Percentiles rank a stretch among this genome's conserved stretches.
phyloP scores from a whole-genome alignment of 2,888 invertebrate species.

The Calliscelio sp. region DNA sequence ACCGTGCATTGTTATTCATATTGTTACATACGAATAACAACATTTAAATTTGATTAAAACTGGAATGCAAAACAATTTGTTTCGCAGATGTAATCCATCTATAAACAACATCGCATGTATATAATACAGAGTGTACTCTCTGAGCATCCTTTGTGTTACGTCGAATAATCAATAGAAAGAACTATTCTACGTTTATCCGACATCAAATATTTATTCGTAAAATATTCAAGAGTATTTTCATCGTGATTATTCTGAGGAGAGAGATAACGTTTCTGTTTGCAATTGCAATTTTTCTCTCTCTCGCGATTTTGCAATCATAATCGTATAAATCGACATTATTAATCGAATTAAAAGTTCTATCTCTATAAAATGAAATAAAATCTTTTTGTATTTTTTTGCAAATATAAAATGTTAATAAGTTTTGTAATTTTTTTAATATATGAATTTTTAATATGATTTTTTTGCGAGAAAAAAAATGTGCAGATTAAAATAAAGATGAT shows the following conservation, averaged over 20 bases:
- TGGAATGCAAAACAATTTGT: slow-evolving; percentile 47
- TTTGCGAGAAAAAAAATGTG: no score
- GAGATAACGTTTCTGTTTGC: not conserved
- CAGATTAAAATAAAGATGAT: slow-evolving; percentile 18
- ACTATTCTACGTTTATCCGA: slow-evolving; percentile 38
- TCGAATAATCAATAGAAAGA: slow-evolving; percentile 63
- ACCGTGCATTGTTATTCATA: slow-evolving; percentile 27
- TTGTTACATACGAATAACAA: slow-evolving; percentile 37
- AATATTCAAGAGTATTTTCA: slow-evolving; percentile 42
- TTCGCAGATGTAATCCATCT: slow-evolving; percentile 49
- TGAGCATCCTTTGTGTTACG: slow-evolving; percentile 51
- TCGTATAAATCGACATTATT: no score
- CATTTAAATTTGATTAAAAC: slow-evolving; percentile 45
- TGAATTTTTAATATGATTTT: no score
- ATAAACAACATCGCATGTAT: slow-evolving; percentile 51
- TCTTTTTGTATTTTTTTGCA: no score
- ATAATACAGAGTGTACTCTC: slow-evolving; percentile 43
- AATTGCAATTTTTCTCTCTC: not conserved
- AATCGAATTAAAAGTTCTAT: no score
- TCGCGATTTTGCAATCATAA: no score
- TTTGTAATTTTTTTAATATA: no score
- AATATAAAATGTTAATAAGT: no score
- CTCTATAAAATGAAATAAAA: no score
- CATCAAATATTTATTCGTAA: slow-evolving; percentile 47
- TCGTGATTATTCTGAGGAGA: slow-evolving; percentile 19